Percentiles rank a stretch among this genome's conserved stretches.
Conservation (phyloP, 2,888 invertebrate species). For the Clunio marinus region DNA sequence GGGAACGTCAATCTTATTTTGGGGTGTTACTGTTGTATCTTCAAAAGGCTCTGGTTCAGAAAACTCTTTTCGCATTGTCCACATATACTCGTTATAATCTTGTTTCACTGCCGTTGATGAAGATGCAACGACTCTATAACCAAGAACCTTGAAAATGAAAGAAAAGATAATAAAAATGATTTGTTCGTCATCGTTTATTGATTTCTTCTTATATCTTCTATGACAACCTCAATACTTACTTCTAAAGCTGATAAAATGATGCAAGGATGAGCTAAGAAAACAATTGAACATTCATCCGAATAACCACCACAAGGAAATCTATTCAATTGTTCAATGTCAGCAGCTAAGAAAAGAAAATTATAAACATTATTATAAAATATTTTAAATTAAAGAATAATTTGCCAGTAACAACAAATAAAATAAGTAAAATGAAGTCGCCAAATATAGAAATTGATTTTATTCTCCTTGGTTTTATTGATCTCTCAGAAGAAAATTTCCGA, state of each 20-base stretch:
- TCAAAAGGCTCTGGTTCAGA: conserved; percentile 70
- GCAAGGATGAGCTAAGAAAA: conserved; percentile 82
- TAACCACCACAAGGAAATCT: conserved; percentile 79
- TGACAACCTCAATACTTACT: conserved; percentile 54
- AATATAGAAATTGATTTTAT: no score
- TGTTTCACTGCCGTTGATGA: conserved; percentile 81
- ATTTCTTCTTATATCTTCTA: neutral
- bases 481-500: neutral
- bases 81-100: conserved; percentile 87
- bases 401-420: no score
- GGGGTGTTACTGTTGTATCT: conserved; percentile 42
- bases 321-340: conserved; percentile 77
- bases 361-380: neutral
- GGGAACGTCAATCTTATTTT: conserved; percentile 28
- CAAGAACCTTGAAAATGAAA: conserved; percentile 61
- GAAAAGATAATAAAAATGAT: neutral
- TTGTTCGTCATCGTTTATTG: neutral
- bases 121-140: conserved; percentile 83
- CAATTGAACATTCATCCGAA: conserved; percentile 79
- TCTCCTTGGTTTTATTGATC: no score
- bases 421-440: no score
- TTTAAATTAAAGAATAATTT: neutral
- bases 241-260: conserved; percentile 81
- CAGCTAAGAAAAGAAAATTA: conserved; percentile 55
- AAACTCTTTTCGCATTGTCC: conserved; percentile 90